Percentiles rank a stretch among this genome's conserved stretches.
Evolutionary conservation across 2,797 vertebrate genomes (phyloP).

Genomic region (Lophura swinhoii): DNA sequence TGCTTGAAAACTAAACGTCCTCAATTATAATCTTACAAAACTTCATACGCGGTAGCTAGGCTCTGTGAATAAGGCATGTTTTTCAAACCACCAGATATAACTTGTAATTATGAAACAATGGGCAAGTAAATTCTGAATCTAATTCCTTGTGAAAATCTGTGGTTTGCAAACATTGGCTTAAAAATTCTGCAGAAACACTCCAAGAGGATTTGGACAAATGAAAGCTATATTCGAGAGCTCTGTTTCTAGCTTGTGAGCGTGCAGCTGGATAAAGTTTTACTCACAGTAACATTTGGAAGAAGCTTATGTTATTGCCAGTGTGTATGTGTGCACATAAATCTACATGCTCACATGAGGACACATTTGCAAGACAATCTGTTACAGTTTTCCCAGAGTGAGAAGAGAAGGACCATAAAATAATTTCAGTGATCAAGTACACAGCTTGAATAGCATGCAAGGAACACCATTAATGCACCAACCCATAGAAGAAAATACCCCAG

Average conservation of each 20-base stretch:
- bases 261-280: neutral
- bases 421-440: neutral
- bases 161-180: neutral
- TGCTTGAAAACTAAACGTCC: neutral
- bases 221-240: neutral
- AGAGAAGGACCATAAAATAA: neutral
- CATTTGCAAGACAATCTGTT: conserved; percentile 29
- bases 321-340: neutral
- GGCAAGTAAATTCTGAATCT: neutral
- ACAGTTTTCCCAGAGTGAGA: neutral
- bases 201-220: neutral
- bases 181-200: neutral
- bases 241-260: neutral
- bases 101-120: neutral
- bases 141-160: neutral
- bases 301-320: neutral
- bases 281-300: neutral
- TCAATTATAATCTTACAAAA: neutral
- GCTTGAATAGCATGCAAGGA: neutral
- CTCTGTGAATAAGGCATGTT: neutral
- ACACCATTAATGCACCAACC: neutral
- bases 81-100: neutral
- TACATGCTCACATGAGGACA: neutral
- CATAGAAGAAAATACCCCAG: neutral
- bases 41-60: neutral